Evolutionary conservation across 1,140 invertebrate genomes (phyloP).

Genomic region (Lordiphosa clarofinis): DNA sequence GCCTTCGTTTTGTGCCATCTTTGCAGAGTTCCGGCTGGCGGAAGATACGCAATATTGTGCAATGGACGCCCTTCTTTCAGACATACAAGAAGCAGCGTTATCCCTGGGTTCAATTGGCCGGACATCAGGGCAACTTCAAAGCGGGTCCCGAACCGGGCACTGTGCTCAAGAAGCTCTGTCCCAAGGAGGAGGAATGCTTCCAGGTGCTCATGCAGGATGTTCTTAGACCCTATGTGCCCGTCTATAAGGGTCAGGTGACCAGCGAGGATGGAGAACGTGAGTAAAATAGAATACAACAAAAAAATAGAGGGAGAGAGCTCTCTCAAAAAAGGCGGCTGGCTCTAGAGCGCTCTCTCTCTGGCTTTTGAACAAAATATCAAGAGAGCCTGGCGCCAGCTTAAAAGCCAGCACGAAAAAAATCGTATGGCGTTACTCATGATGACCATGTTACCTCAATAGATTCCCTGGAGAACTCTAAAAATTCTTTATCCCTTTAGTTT

Average conservation of each 20-base stretch:
- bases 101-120: conserved; percentile 96
- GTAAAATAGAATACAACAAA: too few relatives aligned
- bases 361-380: too few relatives aligned
- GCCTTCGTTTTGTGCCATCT: neutral
- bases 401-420: too few relatives aligned
- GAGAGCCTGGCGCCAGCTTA: too few relatives aligned
- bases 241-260: conserved; percentile 91
- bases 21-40: conserved; percentile 95
- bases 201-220: conserved; percentile 92
- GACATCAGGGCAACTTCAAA: conserved; percentile 96
- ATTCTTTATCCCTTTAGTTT: too few relatives aligned
- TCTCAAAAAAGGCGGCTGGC: too few relatives aligned
- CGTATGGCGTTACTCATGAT: too few relatives aligned
- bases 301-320: too few relatives aligned
- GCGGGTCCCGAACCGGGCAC: conserved; percentile 94
- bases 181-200: conserved; percentile 93
- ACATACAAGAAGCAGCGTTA: conserved; percentile 97
- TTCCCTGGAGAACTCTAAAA: too few relatives aligned
- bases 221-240: conserved; percentile 92
- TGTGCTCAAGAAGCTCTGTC: conserved; percentile 95
- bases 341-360: too few relatives aligned
- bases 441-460: too few relatives aligned
- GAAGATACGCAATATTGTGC: conserved; percentile 94
- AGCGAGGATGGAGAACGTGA: conserved; percentile 91
- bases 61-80: conserved; percentile 97